These are phyloP conservation scores for Numenius arquata DNA, from an alignment of 2,113 vertebrate genomes.

Conservation along the genomic window DNA sequence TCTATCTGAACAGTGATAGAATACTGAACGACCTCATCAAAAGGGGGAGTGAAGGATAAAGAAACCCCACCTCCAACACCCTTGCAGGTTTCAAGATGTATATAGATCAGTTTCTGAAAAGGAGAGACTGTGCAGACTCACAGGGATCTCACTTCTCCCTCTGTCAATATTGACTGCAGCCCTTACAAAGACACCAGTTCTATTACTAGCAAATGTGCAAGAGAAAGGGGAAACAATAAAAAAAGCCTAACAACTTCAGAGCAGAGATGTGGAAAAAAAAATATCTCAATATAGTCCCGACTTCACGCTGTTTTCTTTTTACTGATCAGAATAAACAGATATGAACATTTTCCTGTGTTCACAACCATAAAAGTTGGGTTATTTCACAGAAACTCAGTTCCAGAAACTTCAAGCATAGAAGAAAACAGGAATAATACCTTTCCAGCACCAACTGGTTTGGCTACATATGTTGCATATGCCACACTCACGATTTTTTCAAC, in stretches of 20 bases:
- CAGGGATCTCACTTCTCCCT: background rate
- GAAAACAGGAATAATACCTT: conserved; percentile 69
- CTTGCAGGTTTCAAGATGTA: background rate
- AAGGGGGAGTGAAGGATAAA: background rate
- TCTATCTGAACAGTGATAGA: background rate
- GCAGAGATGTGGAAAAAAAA: background rate
- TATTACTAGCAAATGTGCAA: background rate
- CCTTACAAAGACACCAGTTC: background rate
- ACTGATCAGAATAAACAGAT: background rate
- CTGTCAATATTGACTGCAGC: background rate
- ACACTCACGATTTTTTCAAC: conserved; percentile 74
- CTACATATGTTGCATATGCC: conserved; percentile 80
- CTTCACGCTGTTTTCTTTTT: background rate
- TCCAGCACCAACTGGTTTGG: conserved; percentile 59
- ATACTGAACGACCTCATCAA: background rate
- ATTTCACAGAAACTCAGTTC: background rate
- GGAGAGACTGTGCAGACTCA: background rate
- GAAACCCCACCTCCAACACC: background rate
- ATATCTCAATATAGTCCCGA: background rate
- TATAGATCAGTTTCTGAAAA: background rate
- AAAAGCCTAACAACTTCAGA: background rate
- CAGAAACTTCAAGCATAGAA: background rate
- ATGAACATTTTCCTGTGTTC: background rate
- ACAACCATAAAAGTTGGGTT: background rate
- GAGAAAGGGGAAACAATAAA: background rate